These are phyloP conservation scores for Bradypus variegatus DNA, from an alignment of 2,797 vertebrate species.

Conservation along the genomic window DNA sequence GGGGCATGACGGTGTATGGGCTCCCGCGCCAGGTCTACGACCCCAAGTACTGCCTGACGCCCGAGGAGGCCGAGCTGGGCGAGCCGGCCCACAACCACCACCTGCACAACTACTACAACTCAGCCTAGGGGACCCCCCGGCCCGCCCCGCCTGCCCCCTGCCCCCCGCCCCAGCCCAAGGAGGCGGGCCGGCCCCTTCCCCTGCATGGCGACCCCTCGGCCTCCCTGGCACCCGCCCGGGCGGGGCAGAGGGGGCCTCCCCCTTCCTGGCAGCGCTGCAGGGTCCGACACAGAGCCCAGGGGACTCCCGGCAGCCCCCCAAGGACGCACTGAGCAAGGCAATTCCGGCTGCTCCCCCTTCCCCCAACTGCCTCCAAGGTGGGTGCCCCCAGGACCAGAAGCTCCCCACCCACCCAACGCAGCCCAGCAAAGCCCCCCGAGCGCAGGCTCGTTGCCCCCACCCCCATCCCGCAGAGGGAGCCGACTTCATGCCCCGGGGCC, in stretches of 20 bases:
- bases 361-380: constrained; percentile 39
- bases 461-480: constrained; percentile 32
- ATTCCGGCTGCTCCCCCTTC: neutral
- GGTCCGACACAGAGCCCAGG: neutral
- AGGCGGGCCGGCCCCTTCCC: constrained; percentile 18
- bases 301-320: constrained; percentile 25
- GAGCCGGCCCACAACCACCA: constrained; percentile 78
- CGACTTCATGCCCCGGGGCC: constrained; percentile 57
- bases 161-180: neutral
- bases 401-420: neutral
- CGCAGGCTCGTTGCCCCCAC: constrained; percentile 40
- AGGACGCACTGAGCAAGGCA: constrained; percentile 46
- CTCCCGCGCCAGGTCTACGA: constrained; percentile 91
- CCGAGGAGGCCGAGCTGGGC: constrained; percentile 73
- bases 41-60: constrained; percentile 88
- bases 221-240: constrained; percentile 42
- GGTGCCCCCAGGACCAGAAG: constrained; percentile 45
- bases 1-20: constrained; percentile 93
- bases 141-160: neutral
- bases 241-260: neutral
- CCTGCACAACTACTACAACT: constrained; percentile 81
- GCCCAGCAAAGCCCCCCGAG: constrained; percentile 39
- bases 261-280: constrained; percentile 23
- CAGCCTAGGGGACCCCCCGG: constrained; percentile 67
- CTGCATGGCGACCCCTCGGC: constrained; percentile 54